These are phyloP conservation scores for Numida meleagris DNA, from an alignment of 2,113 vertebrate genomes.

Conservation along the genomic window DNA sequence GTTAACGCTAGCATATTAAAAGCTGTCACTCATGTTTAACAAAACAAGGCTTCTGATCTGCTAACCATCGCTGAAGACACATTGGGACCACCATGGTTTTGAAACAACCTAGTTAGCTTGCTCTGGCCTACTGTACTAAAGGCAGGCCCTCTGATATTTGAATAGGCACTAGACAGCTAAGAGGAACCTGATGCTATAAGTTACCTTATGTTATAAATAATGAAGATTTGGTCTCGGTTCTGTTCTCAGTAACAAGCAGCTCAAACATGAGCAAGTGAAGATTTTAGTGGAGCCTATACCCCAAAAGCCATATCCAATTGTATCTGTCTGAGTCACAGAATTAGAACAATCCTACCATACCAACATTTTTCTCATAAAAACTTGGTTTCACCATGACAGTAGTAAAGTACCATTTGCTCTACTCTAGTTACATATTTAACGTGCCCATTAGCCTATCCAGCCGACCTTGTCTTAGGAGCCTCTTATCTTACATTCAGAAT, in stretches of 20 bases:
- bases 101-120: neutral
- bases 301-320: neutral
- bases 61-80: neutral
- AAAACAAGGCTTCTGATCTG: neutral
- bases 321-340: neutral
- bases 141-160: neutral
- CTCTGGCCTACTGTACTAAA: neutral
- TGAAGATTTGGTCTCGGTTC: neutral
- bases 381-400: rapidly evolving
- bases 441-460: neutral
- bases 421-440: neutral
- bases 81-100: neutral
- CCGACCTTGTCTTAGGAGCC: neutral
- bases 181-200: neutral
- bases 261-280: neutral
- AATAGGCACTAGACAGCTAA: neutral
- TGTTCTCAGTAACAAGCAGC: neutral
- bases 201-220: neutral
- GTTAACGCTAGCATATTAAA: neutral
- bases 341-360: neutral
- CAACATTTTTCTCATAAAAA: neutral
- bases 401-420: neutral
- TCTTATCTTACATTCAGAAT: neutral
- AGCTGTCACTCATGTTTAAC: neutral
- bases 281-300: neutral